phyloP scores from a whole-genome alignment of 2,113 vertebrate genomes.

The Amphilophus citrinellus region DNA sequence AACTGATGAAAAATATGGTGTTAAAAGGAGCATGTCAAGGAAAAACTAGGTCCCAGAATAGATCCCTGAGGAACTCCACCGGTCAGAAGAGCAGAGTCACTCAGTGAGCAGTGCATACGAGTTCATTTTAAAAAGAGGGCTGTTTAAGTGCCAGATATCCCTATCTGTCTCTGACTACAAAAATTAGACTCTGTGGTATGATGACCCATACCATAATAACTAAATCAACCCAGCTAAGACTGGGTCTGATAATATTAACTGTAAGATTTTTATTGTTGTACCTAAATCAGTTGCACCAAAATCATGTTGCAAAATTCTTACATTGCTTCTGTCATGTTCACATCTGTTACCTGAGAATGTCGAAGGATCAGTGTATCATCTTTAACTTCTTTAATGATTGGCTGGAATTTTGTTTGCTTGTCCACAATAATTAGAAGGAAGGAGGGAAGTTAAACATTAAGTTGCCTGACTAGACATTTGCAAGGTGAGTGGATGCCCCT shows the following conservation, averaged over 20 bases:
- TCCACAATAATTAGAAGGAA: conserved; percentile 22
- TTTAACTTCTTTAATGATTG: conserved; percentile 1
- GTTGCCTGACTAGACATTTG: conserved; percentile 7
- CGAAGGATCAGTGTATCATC: neutral
- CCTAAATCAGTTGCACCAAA: neutral
- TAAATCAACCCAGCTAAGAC: neutral
- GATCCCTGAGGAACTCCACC: neutral
- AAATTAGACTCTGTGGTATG: neutral
- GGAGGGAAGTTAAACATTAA: conserved; percentile 54
- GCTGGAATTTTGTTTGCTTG: conserved; percentile 51
- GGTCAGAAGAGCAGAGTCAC: neutral
- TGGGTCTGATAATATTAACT: neutral
- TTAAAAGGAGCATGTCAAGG: neutral
- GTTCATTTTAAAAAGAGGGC: neutral
- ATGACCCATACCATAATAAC: neutral
- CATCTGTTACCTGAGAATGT: neutral
- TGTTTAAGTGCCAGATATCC: neutral
- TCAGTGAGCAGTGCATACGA: neutral
- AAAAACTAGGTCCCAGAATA: neutral
- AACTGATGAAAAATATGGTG: neutral
- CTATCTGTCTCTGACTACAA: neutral
- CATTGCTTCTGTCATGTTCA: conserved; percentile 8
- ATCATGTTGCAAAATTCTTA: neutral
- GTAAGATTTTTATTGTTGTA: neutral
- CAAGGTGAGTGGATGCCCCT: conserved; percentile 28